These are phyloP conservation scores for Andrena cerasifolii DNA, from an alignment of 1,140 invertebrate species.

Conservation along the genomic window DNA sequence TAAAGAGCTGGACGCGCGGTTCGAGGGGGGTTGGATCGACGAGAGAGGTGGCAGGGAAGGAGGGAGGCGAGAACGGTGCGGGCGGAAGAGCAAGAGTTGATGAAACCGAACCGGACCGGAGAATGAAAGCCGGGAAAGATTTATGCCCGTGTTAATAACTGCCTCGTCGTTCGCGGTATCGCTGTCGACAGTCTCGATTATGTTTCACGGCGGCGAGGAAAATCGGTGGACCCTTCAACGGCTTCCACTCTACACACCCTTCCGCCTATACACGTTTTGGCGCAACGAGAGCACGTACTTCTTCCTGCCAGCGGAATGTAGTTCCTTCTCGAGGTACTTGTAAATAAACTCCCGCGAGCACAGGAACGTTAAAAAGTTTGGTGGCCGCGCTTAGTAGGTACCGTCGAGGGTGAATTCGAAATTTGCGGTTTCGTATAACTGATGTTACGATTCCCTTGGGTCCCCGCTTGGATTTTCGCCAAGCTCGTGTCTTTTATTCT, in stretches of 20 bases:
- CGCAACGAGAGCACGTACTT: not conserved
- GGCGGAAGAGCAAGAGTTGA: not conserved
- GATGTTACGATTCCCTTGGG: too few species aligned
- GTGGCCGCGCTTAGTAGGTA: too few species aligned
- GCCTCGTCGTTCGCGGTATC: slow-evolving; percentile 23
- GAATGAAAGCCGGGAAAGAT: slow-evolving; percentile 43
- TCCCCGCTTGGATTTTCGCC: too few species aligned
- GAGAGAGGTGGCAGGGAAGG: not conserved
- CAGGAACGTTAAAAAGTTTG: too few species aligned
- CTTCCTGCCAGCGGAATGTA: too few species aligned
- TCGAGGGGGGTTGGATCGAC: too few species aligned
- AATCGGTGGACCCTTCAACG: slow-evolving; percentile 24
- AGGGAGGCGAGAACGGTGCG: not conserved
- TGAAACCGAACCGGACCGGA: slow-evolving; percentile 20
- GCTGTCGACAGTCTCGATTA: slow-evolving; percentile 26
- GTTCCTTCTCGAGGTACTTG: too few species aligned
- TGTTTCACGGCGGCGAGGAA: slow-evolving; percentile 17
- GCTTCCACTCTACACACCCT: not conserved
- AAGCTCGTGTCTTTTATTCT: too few species aligned
- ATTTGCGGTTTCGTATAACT: too few species aligned
- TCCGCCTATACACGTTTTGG: not conserved
- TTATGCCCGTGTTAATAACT: slow-evolving; percentile 34
- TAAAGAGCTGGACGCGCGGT: slow-evolving; percentile 11
- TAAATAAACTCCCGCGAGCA: too few species aligned
- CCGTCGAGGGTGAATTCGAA: too few species aligned